phyloP scores from a whole-genome alignment of 92 coral and sea anemone species.

The Epizoanthus scotinus region DNA sequence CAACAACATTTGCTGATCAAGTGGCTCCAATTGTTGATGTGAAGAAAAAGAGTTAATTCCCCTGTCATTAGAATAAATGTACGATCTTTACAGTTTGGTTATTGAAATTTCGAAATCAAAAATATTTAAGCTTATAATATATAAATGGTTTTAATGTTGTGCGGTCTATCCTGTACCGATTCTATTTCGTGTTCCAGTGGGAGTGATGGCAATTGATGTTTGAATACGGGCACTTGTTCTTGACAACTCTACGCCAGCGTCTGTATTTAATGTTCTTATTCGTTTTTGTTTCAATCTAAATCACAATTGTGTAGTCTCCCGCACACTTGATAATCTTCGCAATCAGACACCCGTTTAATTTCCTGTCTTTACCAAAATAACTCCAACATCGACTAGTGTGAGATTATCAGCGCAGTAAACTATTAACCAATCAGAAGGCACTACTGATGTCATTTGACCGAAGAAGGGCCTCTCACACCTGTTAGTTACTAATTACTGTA shows the following conservation, averaged over 20 bases:
- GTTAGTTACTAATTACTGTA: constrained; percentile 63
- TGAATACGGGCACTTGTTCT: not conserved
- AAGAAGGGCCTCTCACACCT: constrained; percentile 46
- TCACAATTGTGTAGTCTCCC: constrained; percentile 5
- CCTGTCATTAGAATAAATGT: too few species aligned
- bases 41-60: too few species aligned
- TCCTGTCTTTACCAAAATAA: constrained; percentile 4
- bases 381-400: constrained; percentile 13
- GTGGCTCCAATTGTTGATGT: too few species aligned
- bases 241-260: not conserved
- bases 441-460: constrained; percentile 60
- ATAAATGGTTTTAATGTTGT: too few species aligned
- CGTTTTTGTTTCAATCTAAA: not conserved
- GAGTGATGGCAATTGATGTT: too few species aligned
- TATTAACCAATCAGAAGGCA: constrained; percentile 43
- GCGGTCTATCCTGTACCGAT: too few species aligned
- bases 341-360: not conserved
- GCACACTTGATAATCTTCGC: constrained; percentile 8
- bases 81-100: too few species aligned
- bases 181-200: too few species aligned
- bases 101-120: too few species aligned
- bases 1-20: not conserved
- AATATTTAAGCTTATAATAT: too few species aligned
- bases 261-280: not conserved
- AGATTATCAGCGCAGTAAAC: constrained; percentile 27